A percentile compares a stretch with the other conserved stretches of the same genome.
Conservation (phyloP, 2,113 vertebrate species). For the Elaphurus davidianus region DNA sequence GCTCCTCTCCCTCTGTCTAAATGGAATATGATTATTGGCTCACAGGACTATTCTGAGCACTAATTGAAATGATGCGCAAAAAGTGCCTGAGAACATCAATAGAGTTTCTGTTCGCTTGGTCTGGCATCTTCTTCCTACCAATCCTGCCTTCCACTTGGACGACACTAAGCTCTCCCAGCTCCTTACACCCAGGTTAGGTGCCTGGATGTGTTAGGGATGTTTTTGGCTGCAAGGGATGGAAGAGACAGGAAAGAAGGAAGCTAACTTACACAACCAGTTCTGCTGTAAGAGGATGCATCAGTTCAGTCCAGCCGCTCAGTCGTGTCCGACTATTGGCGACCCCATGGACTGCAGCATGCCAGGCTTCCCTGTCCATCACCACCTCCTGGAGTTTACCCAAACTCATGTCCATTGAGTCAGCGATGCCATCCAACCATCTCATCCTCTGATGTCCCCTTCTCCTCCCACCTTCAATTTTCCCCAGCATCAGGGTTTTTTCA, state of each 20-base stretch:
- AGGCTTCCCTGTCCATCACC: background rate
- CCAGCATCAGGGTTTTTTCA: background rate
- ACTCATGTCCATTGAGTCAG: background rate
- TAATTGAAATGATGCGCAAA: accelerated
- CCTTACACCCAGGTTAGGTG: accelerated
- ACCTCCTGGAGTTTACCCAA: background rate
- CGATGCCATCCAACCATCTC: background rate
- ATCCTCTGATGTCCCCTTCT: background rate
- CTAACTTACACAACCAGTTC: background rate
- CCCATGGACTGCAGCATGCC: background rate
- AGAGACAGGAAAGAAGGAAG: background rate
- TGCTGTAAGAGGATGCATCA: background rate
- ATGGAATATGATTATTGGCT: accelerated
- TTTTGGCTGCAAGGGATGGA: background rate
- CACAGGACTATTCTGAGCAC: background rate
- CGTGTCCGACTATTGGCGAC: accelerated
- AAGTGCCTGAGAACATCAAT: accelerated
- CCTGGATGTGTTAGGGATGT: background rate
- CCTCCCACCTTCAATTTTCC: background rate
- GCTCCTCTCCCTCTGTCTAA: background rate
- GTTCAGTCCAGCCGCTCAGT: background rate
- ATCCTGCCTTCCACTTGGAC: background rate
- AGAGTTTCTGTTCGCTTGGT: background rate
- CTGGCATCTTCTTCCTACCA: accelerated
- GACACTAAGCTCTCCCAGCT: background rate